Base-by-base conservation (phyloP, 2,113 vertebrate genomes). In the Cyprinodon brontotheroides region DNA sequence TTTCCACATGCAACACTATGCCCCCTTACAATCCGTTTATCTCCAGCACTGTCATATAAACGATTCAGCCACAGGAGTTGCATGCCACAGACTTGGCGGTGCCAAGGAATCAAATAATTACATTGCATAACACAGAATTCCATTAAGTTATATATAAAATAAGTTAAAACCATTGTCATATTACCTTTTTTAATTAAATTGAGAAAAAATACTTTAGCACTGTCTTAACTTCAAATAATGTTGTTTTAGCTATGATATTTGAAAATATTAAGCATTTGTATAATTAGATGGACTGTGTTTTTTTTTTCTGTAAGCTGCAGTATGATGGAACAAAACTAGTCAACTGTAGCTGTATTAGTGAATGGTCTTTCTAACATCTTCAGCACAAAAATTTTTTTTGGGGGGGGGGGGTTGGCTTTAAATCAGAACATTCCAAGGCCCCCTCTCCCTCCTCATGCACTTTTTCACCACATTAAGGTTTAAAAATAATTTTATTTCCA, bases 1-100 rank as follows among this genome's bases (percentile, higher is more conserved):
- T 89, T 92, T 87, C 80, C 65, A 72, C 77, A 84, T 82, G 81
- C 61, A 80, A 80, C 61, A 63, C 81, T 71, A 53, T 83, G 80
- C 77, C 77, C 48, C 68, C 77, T 39, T 78, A 70, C 40, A 13
- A 83, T 71, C 74, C 12, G 1, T 59, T 61, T 80, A 80, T 83
- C 71, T 79, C 62, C 70, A 65, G 60, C 68, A 63, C 72, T 39
- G 40, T 70, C 70, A 65, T 85, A 84, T 86, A 89, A 89, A 92
- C 87, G 83, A 90, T 85, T 70, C 22, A 17, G 64, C 82, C 61
- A 22, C 70, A 64, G 76, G 81, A 69, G 70, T 48, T 70, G 48
- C 78, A 86, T 87, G 74, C 74, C 69, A 40, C 29, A 38, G 59
- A 82, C 68, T 68, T 57, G 14, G 68, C 73, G 79, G 50, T 82